phyloP scores from a whole-genome alignment of 2,113 vertebrate genomes.

The Apeltes quadracus region DNA sequence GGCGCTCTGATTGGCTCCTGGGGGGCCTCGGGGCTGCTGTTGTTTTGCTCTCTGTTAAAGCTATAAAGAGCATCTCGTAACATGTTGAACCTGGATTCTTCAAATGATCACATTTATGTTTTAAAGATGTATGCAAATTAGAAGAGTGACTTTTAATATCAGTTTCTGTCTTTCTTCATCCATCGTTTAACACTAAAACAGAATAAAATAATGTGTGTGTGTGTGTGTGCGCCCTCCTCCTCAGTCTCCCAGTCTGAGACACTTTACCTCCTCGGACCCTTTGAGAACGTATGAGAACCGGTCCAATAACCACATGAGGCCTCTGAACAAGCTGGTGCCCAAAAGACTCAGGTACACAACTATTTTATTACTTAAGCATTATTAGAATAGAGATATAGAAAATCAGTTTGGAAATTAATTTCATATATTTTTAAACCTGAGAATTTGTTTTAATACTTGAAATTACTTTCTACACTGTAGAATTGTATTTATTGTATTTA shows the following conservation, averaged over 20 bases:
- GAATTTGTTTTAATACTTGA: neutral
- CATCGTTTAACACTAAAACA: too few relatives aligned
- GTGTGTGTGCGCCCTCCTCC: slow-evolving; percentile 26
- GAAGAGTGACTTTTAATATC: too few relatives aligned
- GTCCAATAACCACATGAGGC: slow-evolving; percentile 75
- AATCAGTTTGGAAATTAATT: too few relatives aligned
- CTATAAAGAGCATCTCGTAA: too few relatives aligned
- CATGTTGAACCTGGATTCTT: too few relatives aligned
- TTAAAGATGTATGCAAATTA: too few relatives aligned
- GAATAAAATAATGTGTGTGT: neutral
- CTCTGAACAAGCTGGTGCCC: slow-evolving; percentile 85
- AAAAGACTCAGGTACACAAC: slow-evolving; percentile 84
- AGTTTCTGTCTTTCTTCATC: too few relatives aligned
- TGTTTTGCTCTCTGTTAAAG: too few relatives aligned
- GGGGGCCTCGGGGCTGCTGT: too few relatives aligned
- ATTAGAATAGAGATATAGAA: too few relatives aligned
- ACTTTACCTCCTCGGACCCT: slow-evolving; percentile 77
- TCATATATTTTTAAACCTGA: too few relatives aligned
- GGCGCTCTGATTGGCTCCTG: neutral
- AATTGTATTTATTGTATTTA: neutral
- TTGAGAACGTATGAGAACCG: slow-evolving; percentile 87
- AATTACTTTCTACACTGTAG: neutral
- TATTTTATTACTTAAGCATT: neutral
- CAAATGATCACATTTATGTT: too few relatives aligned
- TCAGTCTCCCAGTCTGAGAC: slow-evolving; percentile 81